Base-by-base conservation (phyloP, 2,797 vertebrate species). In the Enteromius afrohamiltoni region DNA sequence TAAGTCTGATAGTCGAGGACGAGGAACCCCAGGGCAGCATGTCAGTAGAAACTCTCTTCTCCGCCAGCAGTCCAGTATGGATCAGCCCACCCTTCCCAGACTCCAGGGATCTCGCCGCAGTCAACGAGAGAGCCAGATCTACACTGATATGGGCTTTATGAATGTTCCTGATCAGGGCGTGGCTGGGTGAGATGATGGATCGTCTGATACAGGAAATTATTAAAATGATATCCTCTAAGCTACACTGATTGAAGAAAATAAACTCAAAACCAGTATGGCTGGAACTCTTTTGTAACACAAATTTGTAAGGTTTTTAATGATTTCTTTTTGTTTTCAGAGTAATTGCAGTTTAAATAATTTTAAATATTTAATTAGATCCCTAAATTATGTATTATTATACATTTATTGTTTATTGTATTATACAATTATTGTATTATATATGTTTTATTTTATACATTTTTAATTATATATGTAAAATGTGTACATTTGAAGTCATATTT, bases 91-190 rank as follows among this genome's bases (percentile, higher is more conserved):
- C 14, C 89, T 96, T 40, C 96, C 95, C 0, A 88, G 93, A n/a
- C 82, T 88, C 42, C 88, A 86, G 1, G 89, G 91, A 0, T 85
- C 90, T 60, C 89, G 88, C 5, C 45, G 83, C 78, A 4, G 88
- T 86, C 80, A 91, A 51, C 84, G 88, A 78, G 94, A 90, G 85
- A 90, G 67, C 87, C 85, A 90, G 84, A 55, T 58, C 0, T 80
- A 88, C 0, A 17, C 45, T 7, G 93, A 97, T 90, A 92, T 94
- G 92, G 92, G 90, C 64, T 97, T 97, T 90, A 97, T 97, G 96
- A 86, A 89, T 0, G 96, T 97, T 19, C 96, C 96, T 0, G 96
- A 97, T 17, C 93, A 95, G 85, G 96, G 96, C 0, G 95, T 95
- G 0, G 95, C 94, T 0, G 96, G 95, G 96, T 96, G 76, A 94